phyloP scores from a whole-genome alignment of 2,113 vertebrate genomes.

The Equus quagga region DNA sequence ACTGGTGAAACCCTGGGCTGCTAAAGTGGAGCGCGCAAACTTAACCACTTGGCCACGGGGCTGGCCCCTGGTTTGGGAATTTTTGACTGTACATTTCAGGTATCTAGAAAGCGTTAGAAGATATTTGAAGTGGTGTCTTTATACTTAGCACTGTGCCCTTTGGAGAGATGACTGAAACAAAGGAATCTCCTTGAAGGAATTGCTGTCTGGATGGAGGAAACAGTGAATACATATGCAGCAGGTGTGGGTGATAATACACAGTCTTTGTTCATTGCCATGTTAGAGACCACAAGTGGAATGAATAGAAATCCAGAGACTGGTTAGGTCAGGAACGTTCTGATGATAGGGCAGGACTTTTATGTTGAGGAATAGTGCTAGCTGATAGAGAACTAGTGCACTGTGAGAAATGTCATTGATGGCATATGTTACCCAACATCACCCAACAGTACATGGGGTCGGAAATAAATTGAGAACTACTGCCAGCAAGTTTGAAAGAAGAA shows the following conservation, averaged over 20 bases:
- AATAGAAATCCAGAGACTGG: constrained; percentile 19
- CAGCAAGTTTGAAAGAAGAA: constrained; percentile 12
- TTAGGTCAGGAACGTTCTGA: not conserved
- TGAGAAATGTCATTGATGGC: not conserved
- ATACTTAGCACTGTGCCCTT: not conserved
- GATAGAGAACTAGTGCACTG: not conserved
- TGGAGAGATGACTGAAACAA: constrained; percentile 11
- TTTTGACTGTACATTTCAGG: constrained; percentile 14
- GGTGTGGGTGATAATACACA: not conserved
- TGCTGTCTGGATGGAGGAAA: constrained; percentile 33
- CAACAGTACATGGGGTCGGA: not conserved
- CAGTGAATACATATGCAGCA: not conserved
- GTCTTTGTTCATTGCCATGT: not conserved
- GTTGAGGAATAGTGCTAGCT: not conserved
- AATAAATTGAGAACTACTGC: constrained; percentile 8
- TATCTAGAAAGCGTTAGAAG: constrained; percentile 45
- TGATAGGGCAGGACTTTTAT: not conserved
- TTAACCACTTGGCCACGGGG: too few relatives aligned
- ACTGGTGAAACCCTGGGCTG: too few relatives aligned
- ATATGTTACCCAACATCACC: not conserved
- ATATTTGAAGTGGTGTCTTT: constrained; percentile 34
- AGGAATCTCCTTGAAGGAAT: constrained; percentile 42
- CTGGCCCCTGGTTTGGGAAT: not conserved
- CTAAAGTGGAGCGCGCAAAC: too few relatives aligned
- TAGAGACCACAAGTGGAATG: not conserved